Base-by-base conservation (phyloP, 2,888 invertebrate species). In the Cephus runcator region DNA sequence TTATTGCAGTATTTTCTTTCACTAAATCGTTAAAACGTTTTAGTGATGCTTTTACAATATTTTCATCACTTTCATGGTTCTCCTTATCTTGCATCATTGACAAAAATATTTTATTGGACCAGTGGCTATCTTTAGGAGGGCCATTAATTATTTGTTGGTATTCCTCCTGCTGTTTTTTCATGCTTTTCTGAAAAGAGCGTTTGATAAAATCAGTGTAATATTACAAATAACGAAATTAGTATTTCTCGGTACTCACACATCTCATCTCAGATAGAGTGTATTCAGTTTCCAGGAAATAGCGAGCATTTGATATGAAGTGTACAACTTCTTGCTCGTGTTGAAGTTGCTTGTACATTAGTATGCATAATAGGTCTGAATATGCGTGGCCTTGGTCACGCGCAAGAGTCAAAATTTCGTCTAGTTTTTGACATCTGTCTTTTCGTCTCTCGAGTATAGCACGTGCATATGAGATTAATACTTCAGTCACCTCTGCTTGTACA, bases 291-390 rank as follows among this genome's bases (percentile, higher is more conserved):
- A 91, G 81, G 84, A 90, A 88, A 81, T 90, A 83, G n/a, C 86
- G 85, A 30, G 85, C 89, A 75, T 90, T 88, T 4, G 83, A 80
- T 11, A 88, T 83, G 79, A 91, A 89, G 76, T 89, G 86, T n/a
- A 83, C 76, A 30, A 91, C 83, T 82, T 88, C 85, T 71, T 83
- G 84, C 34, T 91, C 80, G 75, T 85, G 79, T 11, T 82, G 84
- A 79, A 83, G 85, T 79, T 91, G 89, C 35, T 88, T 84, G 78
- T 88, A 87, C 87, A 91, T 89, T 73, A 91, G 76, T 77, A 90
- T 85, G 71, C 86, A 87, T 4, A 91, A 79, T 75, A 91, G 82
- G 81, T 90, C 90, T 6, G 88, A 85, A 76, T 87, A 83, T 23
- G 87, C 88, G 78, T 90, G 88, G 23, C 91, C 91, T 69, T 86